Base-by-base conservation (phyloP, 2,113 vertebrate genomes). In the Gallinago paraguaiae region DNA sequence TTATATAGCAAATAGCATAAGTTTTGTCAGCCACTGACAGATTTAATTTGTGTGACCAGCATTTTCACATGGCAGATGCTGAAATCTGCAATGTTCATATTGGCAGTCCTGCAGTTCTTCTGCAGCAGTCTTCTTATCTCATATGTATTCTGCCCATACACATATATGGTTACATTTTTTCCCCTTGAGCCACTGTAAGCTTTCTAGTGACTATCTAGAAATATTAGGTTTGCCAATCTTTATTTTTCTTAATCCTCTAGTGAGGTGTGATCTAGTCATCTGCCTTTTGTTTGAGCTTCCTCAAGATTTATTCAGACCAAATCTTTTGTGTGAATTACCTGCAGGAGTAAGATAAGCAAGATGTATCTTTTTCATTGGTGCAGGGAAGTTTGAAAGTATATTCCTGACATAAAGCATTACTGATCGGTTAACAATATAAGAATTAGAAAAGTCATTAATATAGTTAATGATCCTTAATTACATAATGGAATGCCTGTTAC, bases 401-500 rank as follows among this genome's bases (percentile, higher is more conserved):
- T 88, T 92, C 46, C 17, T 77, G 86, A 84, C 83, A 91, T 80
- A 96, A 91, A 88, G 5, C 51, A 80, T 82, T 93, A 84, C 31
- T 79, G 90, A 96, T 95, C 7, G 7, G 67, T 92, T 95, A 95
- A 92, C 88, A 96, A 95, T 91, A 82, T 92, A 95, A 91, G 85
- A 95, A 96, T 96, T 94, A 96, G 91, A 96, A 96, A 96, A 94
- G 35, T 90, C 70, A 92, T 97, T 93, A 96, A 96, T 97, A 94
- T 93, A 94, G 94, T 90, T 97, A 96, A 97, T 92, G 92, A 92
- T 93, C 37, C 94, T 95, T 95, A 97, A 96, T 97, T 96, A 94
- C 74, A 93, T 95, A 97, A 96, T 97, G 87, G 93, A 95, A 96
- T 97, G 93, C 86, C 87, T 93, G 88, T 88, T 93, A 88, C 88